phyloP scores from a whole-genome alignment of 2,888 invertebrate species.

The Mesorhabditis belari region DNA sequence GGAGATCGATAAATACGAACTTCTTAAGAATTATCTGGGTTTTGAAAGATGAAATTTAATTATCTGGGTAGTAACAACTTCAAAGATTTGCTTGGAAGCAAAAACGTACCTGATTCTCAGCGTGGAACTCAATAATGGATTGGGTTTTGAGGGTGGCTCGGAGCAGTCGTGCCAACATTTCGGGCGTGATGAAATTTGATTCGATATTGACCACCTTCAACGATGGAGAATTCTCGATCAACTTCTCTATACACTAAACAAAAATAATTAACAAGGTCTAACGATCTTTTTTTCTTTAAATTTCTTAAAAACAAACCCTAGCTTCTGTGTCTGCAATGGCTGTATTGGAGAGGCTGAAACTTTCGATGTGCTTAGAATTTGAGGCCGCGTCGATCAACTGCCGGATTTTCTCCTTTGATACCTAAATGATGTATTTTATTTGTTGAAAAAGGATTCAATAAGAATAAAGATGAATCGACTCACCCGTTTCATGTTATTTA shows the following conservation, averaged over 20 bases:
- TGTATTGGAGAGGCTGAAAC: slow-evolving; percentile 84
- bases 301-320: slow-evolving; percentile 53
- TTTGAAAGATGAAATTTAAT: no score
- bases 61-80: background rate
- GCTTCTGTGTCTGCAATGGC: slow-evolving; percentile 84
- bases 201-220: slow-evolving; percentile 63
- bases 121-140: slow-evolving; percentile 85
- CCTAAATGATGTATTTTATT: background rate
- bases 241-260: slow-evolving; percentile 42
- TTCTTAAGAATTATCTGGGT: background rate
- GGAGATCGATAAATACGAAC: background rate
- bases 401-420: slow-evolving; percentile 75
- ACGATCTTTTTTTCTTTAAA: background rate
- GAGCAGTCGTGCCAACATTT: slow-evolving; percentile 76
- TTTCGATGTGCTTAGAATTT: slow-evolving; percentile 82
- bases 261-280: no score
- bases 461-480: slow-evolving; percentile 59
- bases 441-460: slow-evolving; percentile 54
- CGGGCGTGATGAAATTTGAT: slow-evolving; percentile 91
- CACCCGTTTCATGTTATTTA: slow-evolving; percentile 98
- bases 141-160: slow-evolving; percentile 78
- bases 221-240: slow-evolving; percentile 55
- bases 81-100: background rate
- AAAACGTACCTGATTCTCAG: slow-evolving; percentile 82
- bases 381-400: slow-evolving; percentile 77